Evolutionary conservation across 2,888 invertebrate species (phyloP), one percentile per base, ranked within the genome.

Genomic region (Zhuqinia jingwanae): DNA sequence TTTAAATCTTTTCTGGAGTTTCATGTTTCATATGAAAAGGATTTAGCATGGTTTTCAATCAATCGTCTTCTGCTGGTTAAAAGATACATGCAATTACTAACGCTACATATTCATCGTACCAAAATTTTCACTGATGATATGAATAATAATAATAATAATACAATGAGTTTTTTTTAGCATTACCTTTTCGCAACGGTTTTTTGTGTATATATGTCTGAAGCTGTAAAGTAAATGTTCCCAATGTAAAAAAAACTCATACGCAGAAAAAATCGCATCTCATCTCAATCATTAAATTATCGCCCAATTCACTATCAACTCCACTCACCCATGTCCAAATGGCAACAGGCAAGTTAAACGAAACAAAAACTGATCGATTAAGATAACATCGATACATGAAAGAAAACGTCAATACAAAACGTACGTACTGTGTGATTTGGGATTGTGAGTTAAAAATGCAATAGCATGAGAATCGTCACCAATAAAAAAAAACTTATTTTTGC

Each of bases 21-120:
- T 47, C 47, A 60, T 60, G 36, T 36, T 36, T 36, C 36, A 6
- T 36, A 8, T 6, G 36, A 36, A 13, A 25, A 78, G n/a, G n/a
- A 79, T 85, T 85, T 68, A 85, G 47, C 53, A 85, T 85, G 85
- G 85, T 85, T 79, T 56, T 84, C 77, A 78, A 75, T 77, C 65
- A 50, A 42, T 42, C 68, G 45, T 78, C 65, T 47, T 50, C 65
- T n/a, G n/a, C 36, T 36, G 36, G 36, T 8, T 36, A 8, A 36
- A n/a, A n/a, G n/a, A n/a, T n/a, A n/a, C n/a, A n/a, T n/a, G n/a
- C n/a, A n/a, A n/a, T n/a, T n/a, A n/a, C n/a, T n/a, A n/a, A n/a
- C n/a, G n/a, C n/a, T n/a, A n/a, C 15, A 47, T 47, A 2, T 47
- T 53, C 53, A 17, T 53, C 15, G n/a, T 15, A 15, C 10, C 15